Conservation (phyloP, 1,140 invertebrate species). For the Drosophila nigrodunni region DNA sequence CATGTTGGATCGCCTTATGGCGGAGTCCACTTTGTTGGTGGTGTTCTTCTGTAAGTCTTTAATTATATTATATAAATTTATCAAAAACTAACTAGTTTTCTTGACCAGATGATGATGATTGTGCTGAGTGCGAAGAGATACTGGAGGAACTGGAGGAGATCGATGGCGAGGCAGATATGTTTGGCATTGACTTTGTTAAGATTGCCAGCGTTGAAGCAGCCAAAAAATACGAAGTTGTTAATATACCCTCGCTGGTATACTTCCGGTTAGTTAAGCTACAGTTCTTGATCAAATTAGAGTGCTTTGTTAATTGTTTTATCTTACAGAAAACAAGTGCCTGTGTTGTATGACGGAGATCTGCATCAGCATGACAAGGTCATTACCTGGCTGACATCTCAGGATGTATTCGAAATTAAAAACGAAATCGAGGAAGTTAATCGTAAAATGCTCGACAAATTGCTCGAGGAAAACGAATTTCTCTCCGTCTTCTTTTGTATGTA, state of each 20-base stretch:
- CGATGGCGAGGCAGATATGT: slow-evolving; percentile 96
- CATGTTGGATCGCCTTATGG: slow-evolving; percentile 94
- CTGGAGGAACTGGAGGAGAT: slow-evolving; percentile 95
- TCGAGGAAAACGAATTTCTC: slow-evolving; percentile 97
- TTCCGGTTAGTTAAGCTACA: slow-evolving; percentile 86
- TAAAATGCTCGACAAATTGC: slow-evolving; percentile 96
- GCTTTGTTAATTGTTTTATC: background rate
- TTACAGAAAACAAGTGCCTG: slow-evolving; percentile 90
- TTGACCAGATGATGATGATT: slow-evolving; percentile 93
- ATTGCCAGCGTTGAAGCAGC: slow-evolving; percentile 94
- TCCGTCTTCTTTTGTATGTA: slow-evolving; percentile 97
- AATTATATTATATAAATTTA: too few relatives aligned
- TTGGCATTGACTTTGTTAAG: slow-evolving; percentile 97
- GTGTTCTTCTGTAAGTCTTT: slow-evolving; percentile 97
- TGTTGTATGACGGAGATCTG: slow-evolving; percentile 96
- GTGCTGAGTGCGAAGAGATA: slow-evolving; percentile 94
- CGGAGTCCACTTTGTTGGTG: slow-evolving; percentile 94
- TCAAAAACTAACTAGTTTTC: background rate
- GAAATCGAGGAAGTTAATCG: slow-evolving; percentile 98
- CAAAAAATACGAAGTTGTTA: slow-evolving; percentile 92
- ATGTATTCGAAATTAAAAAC: slow-evolving; percentile 97
- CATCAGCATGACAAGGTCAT: slow-evolving; percentile 94
- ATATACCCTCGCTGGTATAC: slow-evolving; percentile 94
- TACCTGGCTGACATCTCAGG: slow-evolving; percentile 96
- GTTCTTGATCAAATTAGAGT: too few relatives aligned